A percentile compares a stretch with the other conserved stretches of the same genome.
Evolutionary conservation across 2,888 invertebrate genomes (phyloP).

Genomic region (Machimus rusticus): DNA sequence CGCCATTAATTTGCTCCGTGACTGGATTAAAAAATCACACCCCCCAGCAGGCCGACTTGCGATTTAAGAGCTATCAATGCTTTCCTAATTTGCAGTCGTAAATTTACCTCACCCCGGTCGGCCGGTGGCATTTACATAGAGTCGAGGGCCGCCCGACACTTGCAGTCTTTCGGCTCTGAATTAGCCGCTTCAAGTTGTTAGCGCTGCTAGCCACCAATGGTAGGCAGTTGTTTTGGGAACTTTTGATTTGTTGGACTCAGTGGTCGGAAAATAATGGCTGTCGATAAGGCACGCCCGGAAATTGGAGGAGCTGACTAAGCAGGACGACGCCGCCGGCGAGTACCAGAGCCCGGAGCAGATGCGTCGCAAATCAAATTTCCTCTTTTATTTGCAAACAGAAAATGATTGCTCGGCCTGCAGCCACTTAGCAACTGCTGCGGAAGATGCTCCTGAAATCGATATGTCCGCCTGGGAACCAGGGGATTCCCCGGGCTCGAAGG

Average conservation of each 20-base stretch:
- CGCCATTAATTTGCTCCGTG: slow-evolving; percentile 46
- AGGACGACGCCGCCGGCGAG: background rate
- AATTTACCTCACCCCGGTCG: slow-evolving; percentile 11
- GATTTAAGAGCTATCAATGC: slow-evolving; percentile 42
- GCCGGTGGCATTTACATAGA: slow-evolving; percentile 34
- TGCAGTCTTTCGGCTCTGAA: background rate
- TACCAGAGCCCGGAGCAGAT: background rate
- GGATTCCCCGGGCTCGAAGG: background rate
- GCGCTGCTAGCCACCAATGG: background rate
- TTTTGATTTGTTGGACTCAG: slow-evolving; percentile 27
- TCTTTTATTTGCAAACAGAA: background rate
- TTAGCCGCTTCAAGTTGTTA: slow-evolving; percentile 18
- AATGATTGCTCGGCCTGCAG: slow-evolving; percentile 10
- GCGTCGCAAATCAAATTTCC: slow-evolving; percentile 23
- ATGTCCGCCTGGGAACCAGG: background rate
- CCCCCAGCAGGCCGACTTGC: slow-evolving; percentile 33
- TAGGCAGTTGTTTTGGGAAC: slow-evolving; percentile 33
- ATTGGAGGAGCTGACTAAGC: slow-evolving; percentile 19
- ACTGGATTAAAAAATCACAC: slow-evolving; percentile 43
- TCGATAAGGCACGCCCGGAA: background rate
- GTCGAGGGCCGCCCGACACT: background rate
- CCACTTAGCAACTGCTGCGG: background rate
- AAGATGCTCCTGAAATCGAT: slow-evolving; percentile 20
- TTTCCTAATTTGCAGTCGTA: slow-evolving; percentile 38
- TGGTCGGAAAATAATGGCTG: slow-evolving; percentile 25